Conservation (phyloP, 2,113 vertebrate species). For the Pelusios castaneus region DNA sequence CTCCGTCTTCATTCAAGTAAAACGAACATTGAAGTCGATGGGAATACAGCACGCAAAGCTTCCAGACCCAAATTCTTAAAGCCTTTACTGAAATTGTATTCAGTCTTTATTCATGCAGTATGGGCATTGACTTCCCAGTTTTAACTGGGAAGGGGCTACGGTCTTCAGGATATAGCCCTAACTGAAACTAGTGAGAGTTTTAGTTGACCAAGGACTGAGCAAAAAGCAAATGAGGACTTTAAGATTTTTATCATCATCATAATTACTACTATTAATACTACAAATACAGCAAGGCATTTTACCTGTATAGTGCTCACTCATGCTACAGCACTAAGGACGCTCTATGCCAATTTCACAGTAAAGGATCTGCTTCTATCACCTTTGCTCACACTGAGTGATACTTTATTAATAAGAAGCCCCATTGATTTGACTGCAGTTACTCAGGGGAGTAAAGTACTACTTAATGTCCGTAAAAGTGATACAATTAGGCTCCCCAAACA, state of each 20-base stretch:
- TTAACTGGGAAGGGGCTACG: background rate
- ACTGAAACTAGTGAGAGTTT: background rate
- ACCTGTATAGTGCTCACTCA: background rate
- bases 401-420: background rate
- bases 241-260: background rate
- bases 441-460: background rate
- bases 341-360: background rate
- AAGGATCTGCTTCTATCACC: background rate
- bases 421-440: background rate
- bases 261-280: background rate
- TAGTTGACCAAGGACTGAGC: background rate
- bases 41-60: constrained; percentile 42
- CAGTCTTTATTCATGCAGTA: background rate
- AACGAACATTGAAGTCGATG: constrained; percentile 46
- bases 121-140: background rate
- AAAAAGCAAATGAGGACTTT: background rate
- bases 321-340: background rate
- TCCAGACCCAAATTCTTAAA: background rate
- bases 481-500: background rate
- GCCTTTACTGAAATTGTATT: constrained; percentile 15
- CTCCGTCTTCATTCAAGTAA: constrained; percentile 50
- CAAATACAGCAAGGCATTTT: background rate
- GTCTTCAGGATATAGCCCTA: background rate
- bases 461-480: background rate
- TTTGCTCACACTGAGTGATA: background rate